phyloP scores from a whole-genome alignment of 2,888 invertebrate species.

The Theodoxus fluviatilis region DNA sequence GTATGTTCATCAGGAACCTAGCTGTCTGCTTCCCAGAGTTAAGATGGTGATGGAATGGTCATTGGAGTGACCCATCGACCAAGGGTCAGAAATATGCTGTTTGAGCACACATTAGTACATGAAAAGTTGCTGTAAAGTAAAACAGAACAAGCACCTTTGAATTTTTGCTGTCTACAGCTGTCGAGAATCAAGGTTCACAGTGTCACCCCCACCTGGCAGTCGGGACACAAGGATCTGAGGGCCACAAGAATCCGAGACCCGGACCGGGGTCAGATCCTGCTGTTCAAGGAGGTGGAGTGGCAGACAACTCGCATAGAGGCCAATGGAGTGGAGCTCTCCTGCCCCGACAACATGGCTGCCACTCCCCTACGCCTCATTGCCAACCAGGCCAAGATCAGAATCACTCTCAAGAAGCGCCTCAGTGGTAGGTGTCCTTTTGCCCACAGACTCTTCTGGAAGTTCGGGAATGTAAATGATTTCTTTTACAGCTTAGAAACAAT shows the following conservation, averaged over 20 bases:
- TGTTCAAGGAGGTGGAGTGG: slow-evolving; percentile 95
- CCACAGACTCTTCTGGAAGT: too few species aligned
- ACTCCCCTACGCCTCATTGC: slow-evolving; percentile 91
- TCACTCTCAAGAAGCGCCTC: slow-evolving; percentile 92
- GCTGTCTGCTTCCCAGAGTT: too few species aligned
- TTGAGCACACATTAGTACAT: too few species aligned
- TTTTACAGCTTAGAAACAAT: too few species aligned
- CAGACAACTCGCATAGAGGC: slow-evolving; percentile 96
- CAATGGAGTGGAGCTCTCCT: slow-evolving; percentile 38
- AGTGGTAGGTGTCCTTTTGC: slow-evolving; percentile 71
- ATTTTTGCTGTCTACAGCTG: slow-evolving; percentile 73
- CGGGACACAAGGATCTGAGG: slow-evolving; percentile 80
- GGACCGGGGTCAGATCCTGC: slow-evolving; percentile 85
- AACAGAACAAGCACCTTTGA: not conserved
- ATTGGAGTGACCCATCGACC: too few species aligned
- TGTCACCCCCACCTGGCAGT: slow-evolving; percentile 88
- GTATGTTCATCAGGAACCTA: too few species aligned
- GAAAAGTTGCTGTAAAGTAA: too few species aligned
- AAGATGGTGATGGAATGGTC: too few species aligned
- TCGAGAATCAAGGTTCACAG: slow-evolving; percentile 92
- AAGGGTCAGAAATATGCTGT: too few species aligned
- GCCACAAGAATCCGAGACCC: slow-evolving; percentile 91
- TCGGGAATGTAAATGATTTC: too few species aligned
- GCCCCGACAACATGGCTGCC: slow-evolving; percentile 18
- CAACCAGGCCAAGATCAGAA: slow-evolving; percentile 91